phyloP scores from a whole-genome alignment of 2,113 vertebrate species.

The Pseudorectes ferrugineus region DNA sequence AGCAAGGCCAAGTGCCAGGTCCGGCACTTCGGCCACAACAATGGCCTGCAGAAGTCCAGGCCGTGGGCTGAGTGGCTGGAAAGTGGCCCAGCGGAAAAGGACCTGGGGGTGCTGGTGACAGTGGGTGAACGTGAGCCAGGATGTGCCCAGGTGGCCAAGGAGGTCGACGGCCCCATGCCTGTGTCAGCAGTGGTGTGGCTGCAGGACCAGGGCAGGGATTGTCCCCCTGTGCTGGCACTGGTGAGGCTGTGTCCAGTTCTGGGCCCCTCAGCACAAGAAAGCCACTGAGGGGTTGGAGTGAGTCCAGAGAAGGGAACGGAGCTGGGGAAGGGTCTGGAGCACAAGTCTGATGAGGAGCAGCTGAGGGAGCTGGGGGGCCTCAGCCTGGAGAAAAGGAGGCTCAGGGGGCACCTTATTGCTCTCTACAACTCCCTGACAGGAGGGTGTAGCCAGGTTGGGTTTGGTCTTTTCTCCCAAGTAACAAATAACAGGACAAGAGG shows the following conservation, averaged over 20 bases:
- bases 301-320: not conserved
- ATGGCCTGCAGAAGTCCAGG: not conserved
- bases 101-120: not conserved
- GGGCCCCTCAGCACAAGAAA: not conserved
- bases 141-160: not conserved
- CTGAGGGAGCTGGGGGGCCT: not conserved
- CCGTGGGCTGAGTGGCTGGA: not conserved
- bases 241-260: not conserved
- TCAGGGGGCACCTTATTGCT: not conserved
- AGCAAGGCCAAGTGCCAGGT: too few species aligned
- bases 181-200: not conserved
- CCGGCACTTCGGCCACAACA: not conserved
- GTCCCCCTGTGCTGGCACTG: not conserved
- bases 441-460: accelerated
- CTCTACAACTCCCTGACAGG: not conserved
- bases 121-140: accelerated
- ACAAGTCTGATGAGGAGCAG: not conserved
- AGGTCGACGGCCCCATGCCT: not conserved
- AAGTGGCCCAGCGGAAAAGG: not conserved
- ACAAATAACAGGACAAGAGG: not conserved
- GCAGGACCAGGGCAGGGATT: not conserved
- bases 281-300: accelerated
- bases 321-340: not conserved
- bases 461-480: not conserved
- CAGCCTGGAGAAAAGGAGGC: not conserved